Evolutionary conservation across 2,888 invertebrate species (phyloP), one percentile per base, ranked within the genome.

Genomic region (Ptilodon capucinus): DNA sequence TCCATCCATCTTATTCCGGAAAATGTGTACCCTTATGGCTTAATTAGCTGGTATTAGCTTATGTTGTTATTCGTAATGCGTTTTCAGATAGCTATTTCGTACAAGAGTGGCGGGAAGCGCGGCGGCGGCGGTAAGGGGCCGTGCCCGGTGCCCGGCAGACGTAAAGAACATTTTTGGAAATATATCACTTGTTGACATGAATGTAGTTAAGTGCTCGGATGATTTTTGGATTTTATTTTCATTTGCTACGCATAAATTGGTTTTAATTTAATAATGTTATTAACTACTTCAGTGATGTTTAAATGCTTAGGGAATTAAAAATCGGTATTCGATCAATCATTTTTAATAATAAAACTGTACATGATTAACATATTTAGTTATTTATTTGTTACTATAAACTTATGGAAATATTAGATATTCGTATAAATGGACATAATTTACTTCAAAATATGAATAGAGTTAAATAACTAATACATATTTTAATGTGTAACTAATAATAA

Each of bases 311-410:
- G 13, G 51, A 63, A 67, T 64, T 48, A 44, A 55, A 66, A 62
- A 58, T 51, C 44, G 39, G 44, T 30, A 47, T 68, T 71, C 69
- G 69, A 73, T 78, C 75, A 54, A 80, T 79, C 74, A 71, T 73
- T 80, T 82, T 81, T 80, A 86, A 82, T 84, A 86, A 84, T 87
- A 87, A 85, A 88, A 83, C 84, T 86, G 84, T 88, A 83, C 86
- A 87, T 82, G 87, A 85, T 85, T 83, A 84, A 57, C 81, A 84
- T 74, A 80, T 79, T 76, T 81, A 71, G 73, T 76, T 77, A 56
- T 78, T 70, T 68, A 64, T 74, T 75, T 77, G 65, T 74, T 60
- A 68, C 71, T 79, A 79, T 74, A 74, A 64, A 78, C 76, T 84
- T 83, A 84, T 60, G 71, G 75, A 81, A 79, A 77, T 81, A 76